phyloP scores from a whole-genome alignment of 1,140 invertebrate species.

The Diachasmimorpha longicaudata region DNA sequence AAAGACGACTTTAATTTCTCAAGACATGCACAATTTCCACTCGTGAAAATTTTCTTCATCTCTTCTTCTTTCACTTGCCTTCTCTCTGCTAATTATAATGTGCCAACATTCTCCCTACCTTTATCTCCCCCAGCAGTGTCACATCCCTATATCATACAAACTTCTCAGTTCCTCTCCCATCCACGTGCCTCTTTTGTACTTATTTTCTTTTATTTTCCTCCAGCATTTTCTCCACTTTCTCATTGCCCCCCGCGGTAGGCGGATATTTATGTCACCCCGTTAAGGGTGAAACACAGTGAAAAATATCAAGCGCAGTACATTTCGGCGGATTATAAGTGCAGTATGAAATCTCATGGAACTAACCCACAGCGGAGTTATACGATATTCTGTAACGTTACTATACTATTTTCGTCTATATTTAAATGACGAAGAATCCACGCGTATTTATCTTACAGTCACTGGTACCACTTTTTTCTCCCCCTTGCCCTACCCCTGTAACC shows the following conservation, averaged over 20 bases:
- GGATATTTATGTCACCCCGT: conserved; percentile 36
- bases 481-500: neutral
- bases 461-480: neutral
- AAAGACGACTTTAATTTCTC: conserved; percentile 41
- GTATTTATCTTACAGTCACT: conserved; percentile 4
- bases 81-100: conserved; percentile 37
- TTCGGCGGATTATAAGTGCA: neutral
- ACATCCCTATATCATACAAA: neutral
- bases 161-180: conserved; percentile 1
- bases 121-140: neutral
- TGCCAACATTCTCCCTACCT: conserved; percentile 9
- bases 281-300: conserved; percentile 31
- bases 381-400: neutral
- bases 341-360: neutral
- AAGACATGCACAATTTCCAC: conserved; percentile 43
- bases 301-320: conserved; percentile 28
- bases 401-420: conserved; percentile 15
- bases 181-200: neutral
- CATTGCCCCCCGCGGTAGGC: conserved; percentile 15
- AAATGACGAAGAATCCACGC: conserved; percentile 17
- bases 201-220: neutral
- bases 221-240: neutral
- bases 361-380: neutral
- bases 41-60: conserved; percentile 16
- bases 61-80: conserved; percentile 24